Conservation (phyloP, 1,140 invertebrate genomes). For the Drosophila parabipectinata region DNA sequence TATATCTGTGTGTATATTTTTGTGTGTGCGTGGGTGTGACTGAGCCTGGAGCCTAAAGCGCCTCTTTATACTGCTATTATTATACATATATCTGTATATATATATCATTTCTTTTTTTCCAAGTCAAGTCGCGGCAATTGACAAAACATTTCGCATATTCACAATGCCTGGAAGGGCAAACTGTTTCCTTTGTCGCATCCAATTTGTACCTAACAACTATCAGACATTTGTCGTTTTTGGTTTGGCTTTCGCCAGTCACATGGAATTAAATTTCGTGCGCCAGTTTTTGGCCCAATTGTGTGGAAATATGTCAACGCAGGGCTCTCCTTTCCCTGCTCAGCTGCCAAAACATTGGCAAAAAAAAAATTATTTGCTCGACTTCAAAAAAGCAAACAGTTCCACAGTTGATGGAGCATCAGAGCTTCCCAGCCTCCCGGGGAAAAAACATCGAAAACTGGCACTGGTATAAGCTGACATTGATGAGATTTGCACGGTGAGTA, state of each 20-base stretch:
- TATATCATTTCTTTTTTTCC: constrained; percentile 39
- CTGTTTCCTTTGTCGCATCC: constrained; percentile 52
- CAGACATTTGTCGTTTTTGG: constrained; percentile 41
- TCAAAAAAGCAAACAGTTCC: constrained; percentile 36
- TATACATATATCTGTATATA: constrained; percentile 1
- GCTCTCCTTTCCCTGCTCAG: constrained; percentile 6
- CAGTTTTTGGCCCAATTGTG: constrained; percentile 67
- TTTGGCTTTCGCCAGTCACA: constrained; percentile 42
- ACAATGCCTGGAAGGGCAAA: constrained; percentile 38
- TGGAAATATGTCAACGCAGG: constrained; percentile 63
- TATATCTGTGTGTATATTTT: constrained; percentile 11
- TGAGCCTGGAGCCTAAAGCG: constrained; percentile 35
- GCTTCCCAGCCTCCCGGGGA: neutral
- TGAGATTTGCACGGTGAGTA: constrained; percentile 52
- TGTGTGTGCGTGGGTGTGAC: constrained; percentile 37
- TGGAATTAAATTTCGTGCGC: constrained; percentile 67
- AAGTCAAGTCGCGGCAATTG: constrained; percentile 41
- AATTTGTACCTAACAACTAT: constrained; percentile 65
- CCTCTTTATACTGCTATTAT: constrained; percentile 30
- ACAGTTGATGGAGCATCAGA: constrained; percentile 20
- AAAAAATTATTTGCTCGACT: constrained; percentile 44
- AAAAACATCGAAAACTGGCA: constrained; percentile 15
- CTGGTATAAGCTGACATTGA: constrained; percentile 66
- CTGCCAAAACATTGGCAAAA: constrained; percentile 41
- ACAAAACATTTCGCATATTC: constrained; percentile 56